A percentile compares a stretch with the other conserved stretches of the same genome.
Evolutionary conservation across 2,113 vertebrate species (phyloP).

Genomic region (Lepisosteus oculatus): DNA sequence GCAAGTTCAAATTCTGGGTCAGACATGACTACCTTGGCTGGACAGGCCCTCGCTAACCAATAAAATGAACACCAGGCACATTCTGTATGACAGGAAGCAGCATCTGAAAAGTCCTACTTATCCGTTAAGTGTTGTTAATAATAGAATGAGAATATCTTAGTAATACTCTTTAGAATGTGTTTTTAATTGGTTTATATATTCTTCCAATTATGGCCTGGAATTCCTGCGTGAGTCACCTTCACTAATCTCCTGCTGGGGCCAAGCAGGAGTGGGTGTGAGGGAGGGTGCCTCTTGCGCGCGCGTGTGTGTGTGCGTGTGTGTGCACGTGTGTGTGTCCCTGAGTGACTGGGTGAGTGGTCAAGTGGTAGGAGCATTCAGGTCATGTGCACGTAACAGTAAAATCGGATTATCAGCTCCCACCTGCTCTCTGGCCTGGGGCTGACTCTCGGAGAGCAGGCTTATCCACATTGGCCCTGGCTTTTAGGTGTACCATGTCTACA

Average conservation of each 20-base stretch:
- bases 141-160: conserved; percentile 48
- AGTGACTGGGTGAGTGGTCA: conserved; percentile 19
- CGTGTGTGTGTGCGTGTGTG: conserved; percentile 32
- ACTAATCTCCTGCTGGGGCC: conserved; percentile 58
- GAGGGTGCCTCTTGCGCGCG: conserved; percentile 13
- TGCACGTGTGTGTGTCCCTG: conserved; percentile 34
- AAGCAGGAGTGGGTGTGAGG: conserved; percentile 33
- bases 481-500: too few relatives aligned
- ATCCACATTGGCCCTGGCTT: conserved; percentile 41
- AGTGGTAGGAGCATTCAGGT: conserved; percentile 30
- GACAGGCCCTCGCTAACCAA: too few relatives aligned
- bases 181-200: conserved; percentile 69
- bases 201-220: conserved; percentile 59
- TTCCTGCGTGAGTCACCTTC: conserved; percentile 61
- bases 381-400: conserved; percentile 61
- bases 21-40: too few relatives aligned
- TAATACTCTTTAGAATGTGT: conserved; percentile 47
- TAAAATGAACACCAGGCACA: too few relatives aligned
- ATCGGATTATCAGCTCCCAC: conserved; percentile 73
- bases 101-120: conserved; percentile 38
- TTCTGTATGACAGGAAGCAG: conserved; percentile 34
- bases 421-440: conserved; percentile 57
- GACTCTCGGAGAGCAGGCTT: conserved; percentile 42
- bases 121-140: conserved; percentile 59
- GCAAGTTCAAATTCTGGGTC: too few relatives aligned